Conservation (phyloP, 2,888 invertebrate species). For the Agrotis ipsilon region DNA sequence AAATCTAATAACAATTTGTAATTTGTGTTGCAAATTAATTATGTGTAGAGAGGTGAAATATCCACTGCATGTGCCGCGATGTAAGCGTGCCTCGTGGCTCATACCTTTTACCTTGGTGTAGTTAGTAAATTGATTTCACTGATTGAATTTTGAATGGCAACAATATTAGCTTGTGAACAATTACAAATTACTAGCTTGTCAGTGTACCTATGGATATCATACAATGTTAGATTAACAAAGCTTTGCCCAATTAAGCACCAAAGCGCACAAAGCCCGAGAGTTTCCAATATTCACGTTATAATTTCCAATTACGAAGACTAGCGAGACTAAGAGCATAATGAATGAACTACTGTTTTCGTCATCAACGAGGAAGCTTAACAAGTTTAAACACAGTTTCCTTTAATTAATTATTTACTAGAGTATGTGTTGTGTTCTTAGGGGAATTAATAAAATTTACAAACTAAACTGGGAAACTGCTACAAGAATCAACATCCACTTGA, state of each 20-base stretch:
- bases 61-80: conserved; percentile 8
- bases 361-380: not conserved
- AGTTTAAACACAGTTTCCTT: not conserved
- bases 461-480: too few relatives aligned
- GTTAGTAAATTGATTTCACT: not conserved
- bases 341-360: conserved; percentile 1
- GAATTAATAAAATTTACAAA: not conserved
- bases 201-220: not conserved
- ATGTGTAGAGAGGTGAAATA: conserved; percentile 5
- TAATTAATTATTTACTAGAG: not conserved
- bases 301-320: conserved; percentile 18
- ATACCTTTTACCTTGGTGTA: too few relatives aligned
- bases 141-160: not conserved
- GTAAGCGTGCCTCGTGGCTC: not conserved
- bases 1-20: not conserved
- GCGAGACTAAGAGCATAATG: conserved; percentile 12
- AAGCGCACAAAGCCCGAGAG: not conserved
- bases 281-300: conserved; percentile 19
- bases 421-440: too few relatives aligned
- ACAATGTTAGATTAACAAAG: not conserved
- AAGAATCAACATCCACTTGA: too few relatives aligned
- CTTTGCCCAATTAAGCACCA: not conserved
- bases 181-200: not conserved
- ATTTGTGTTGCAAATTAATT: conserved; percentile 8
- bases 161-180: not conserved